A percentile compares a stretch with the other conserved stretches of the same genome.
Evolutionary conservation across 2,888 invertebrate species (phyloP).

Genomic region (Lepidonotus clava): DNA sequence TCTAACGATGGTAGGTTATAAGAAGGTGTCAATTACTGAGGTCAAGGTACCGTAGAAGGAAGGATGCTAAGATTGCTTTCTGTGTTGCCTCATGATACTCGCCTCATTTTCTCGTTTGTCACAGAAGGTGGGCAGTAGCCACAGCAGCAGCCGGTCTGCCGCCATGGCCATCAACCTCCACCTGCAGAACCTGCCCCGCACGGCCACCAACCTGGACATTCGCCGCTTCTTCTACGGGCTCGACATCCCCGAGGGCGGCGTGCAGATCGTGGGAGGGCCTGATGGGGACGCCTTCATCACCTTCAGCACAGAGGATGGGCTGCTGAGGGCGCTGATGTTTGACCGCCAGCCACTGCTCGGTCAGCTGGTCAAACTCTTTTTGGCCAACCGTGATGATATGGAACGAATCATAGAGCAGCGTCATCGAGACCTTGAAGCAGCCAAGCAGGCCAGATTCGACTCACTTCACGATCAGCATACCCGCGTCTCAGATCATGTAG

Average conservation of each 20-base stretch:
- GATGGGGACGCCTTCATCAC: conserved; percentile 30
- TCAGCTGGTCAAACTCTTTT: background rate
- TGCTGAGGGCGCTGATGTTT: background rate
- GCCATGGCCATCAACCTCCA: conserved; percentile 18
- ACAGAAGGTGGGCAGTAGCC: background rate
- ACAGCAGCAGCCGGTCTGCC: background rate
- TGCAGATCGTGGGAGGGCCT: conserved; percentile 18
- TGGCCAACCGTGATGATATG: background rate
- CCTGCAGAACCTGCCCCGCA: conserved; percentile 30
- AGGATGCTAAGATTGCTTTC: background rate
- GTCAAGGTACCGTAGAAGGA: background rate
- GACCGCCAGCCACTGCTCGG: background rate
- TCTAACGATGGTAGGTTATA: background rate
- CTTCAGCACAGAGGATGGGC: background rate
- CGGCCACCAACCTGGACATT: conserved; percentile 20
- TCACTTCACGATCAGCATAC: too few species aligned
- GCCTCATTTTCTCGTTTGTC: conserved; percentile 5
- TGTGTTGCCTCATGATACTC: background rate
- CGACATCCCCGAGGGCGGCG: conserved; percentile 27
- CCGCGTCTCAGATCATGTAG: background rate
- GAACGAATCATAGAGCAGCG: background rate
- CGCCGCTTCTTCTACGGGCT: conserved; percentile 19
- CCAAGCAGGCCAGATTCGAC: too few species aligned
- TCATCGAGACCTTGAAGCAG: background rate
- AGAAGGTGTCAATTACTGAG: background rate